Percentiles rank a stretch among this genome's conserved stretches.
Conservation (phyloP, 1,140 invertebrate species). For the Mya arenaria region DNA sequence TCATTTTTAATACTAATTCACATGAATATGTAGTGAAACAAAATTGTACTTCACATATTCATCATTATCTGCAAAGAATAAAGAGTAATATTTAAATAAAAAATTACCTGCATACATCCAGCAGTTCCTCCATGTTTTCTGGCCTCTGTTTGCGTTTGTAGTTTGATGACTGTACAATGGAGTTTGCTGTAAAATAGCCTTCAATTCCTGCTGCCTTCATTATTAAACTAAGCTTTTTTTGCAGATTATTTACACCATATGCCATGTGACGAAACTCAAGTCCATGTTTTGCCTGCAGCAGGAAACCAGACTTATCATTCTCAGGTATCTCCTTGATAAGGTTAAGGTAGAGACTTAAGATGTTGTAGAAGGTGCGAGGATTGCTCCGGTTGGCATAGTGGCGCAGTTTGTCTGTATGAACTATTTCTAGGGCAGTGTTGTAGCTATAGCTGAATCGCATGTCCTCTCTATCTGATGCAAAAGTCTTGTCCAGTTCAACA, state of each 20-base stretch:
- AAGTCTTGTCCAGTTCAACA: conserved; percentile 14
- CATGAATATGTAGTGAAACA: too few relatives aligned
- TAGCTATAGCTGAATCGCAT: too few relatives aligned
- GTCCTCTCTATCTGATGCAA: neutral
- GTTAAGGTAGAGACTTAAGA: conserved; percentile 14
- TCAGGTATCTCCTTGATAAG: neutral
- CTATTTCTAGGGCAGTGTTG: neutral
- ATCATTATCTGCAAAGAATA: too few relatives aligned
- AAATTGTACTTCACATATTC: too few relatives aligned
- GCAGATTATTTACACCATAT: neutral
- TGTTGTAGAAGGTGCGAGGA: conserved; percentile 34
- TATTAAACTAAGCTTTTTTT: conserved; percentile 20
- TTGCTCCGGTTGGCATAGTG: conserved; percentile 19
- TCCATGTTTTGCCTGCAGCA: neutral
- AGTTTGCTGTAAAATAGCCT: conserved; percentile 21
- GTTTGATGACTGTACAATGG: conserved; percentile 1
- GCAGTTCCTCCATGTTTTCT: too few relatives aligned
- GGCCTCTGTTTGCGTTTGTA: too few relatives aligned
- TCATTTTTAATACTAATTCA: too few relatives aligned
- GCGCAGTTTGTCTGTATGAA: conserved; percentile 1
- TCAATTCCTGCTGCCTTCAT: neutral
- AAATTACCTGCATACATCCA: too few relatives aligned
- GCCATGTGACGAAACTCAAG: neutral
- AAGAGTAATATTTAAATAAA: too few relatives aligned
- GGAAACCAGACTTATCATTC: neutral